phyloP scores from a whole-genome alignment of 2,113 vertebrate genomes.

The Calidris pugnax region DNA sequence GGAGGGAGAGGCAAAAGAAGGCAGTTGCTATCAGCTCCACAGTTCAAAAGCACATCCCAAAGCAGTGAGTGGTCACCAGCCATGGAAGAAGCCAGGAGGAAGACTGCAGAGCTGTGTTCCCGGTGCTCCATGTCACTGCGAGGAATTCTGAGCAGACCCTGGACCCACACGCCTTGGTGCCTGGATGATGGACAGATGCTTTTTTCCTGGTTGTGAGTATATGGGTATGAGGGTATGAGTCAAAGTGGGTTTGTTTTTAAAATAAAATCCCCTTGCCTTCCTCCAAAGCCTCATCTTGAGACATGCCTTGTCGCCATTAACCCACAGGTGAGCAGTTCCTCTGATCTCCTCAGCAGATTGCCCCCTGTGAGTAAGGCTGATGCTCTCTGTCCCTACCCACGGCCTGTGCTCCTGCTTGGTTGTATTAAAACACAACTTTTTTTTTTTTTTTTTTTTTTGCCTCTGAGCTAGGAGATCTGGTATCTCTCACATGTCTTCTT shows the following conservation, averaged over 20 bases:
- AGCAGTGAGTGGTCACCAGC: neutral
- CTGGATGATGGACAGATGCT: neutral
- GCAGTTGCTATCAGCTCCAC: neutral
- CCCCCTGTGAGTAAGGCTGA: neutral
- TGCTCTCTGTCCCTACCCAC: neutral
- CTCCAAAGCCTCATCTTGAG: neutral
- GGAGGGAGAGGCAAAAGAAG: neutral
- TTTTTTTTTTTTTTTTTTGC: neutral
- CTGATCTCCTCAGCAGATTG: neutral
- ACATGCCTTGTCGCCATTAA: neutral
- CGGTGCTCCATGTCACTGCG: rapidly evolving
- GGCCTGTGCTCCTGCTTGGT: neutral
- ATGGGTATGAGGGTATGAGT: neutral
- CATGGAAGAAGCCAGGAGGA: neutral
- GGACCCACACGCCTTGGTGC: neutral
- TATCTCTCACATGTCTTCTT: neutral
- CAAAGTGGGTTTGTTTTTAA: neutral
- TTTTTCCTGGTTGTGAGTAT: neutral
- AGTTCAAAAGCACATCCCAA: neutral
- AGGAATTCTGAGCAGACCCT: neutral
- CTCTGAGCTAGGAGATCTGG: neutral
- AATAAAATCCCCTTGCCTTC: neutral
- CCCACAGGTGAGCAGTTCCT: neutral
- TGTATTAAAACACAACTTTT: neutral
- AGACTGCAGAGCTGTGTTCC: neutral